Evolutionary conservation across 1,140 invertebrate species (phyloP).

Genomic region (Formica selysi): DNA sequence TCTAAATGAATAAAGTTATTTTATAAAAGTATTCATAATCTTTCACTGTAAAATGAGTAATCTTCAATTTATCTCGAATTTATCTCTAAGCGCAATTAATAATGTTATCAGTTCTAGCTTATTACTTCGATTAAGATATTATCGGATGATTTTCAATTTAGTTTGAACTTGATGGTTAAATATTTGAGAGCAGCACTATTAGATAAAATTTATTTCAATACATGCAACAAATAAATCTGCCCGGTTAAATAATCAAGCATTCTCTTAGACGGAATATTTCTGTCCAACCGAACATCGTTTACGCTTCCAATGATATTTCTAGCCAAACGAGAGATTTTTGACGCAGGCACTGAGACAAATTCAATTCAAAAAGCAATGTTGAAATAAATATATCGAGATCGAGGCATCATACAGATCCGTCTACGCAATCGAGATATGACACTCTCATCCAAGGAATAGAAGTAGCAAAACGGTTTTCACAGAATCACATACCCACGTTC

Average conservation of each 20-base stretch:
- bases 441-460: background rate
- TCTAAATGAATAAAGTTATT: conserved; percentile 4
- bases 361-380: background rate
- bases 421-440: background rate
- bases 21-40: background rate
- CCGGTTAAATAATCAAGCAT: background rate
- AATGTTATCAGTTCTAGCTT: background rate
- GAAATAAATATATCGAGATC: background rate
- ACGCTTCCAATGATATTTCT: too few species aligned
- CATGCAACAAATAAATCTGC: background rate
- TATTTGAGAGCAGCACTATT: background rate
- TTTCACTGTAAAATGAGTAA: background rate
- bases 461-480: background rate
- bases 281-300: too few species aligned
- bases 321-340: too few species aligned
- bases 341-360: background rate
- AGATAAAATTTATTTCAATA: background rate
- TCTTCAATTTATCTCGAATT: background rate
- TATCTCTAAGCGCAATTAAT: too few species aligned
- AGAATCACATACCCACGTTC: background rate
- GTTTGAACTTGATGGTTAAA: background rate
- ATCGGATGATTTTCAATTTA: background rate
- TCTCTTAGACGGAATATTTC: background rate
- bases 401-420: background rate
- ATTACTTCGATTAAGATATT: background rate